Base-by-base conservation (phyloP, 2,113 vertebrate species). In the Corythornis cristatus region DNA sequence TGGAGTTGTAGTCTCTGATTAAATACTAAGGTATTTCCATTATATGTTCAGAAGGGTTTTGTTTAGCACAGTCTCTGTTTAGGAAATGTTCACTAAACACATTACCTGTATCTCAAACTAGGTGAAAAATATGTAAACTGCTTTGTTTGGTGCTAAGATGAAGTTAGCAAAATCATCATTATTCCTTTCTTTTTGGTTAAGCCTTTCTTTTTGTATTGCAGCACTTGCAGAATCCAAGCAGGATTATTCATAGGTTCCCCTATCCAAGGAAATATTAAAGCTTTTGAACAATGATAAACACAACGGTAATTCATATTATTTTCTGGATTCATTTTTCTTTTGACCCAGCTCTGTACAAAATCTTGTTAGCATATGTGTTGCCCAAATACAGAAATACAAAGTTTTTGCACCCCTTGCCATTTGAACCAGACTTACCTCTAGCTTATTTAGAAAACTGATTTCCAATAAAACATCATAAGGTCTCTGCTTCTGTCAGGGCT, bases 401-500 rank as follows among this genome's bases (percentile, higher is more conserved):
- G 61, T 29, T 68, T 45, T 71, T 60, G 40, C 23, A 65, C 28
- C 8, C 25, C 31, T 74, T 45, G 73, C 56, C 48, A 37, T 87
- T 58, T 80, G 78, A 87, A 62, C 43, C 72, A 85, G 65, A 28
- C 28, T 93, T 57, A 35, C 4, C 40, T 82, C n/a, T 73, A 58
- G 48, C 64, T 93, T 85, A 91, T 81, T 93, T 94, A 92, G 71
- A 40, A 90, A 79, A 71, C 53, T 65, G 53, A 86, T 87, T 83
- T 86, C 62, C 83, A 75, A 74, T 85, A 91, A 84, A 86, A 31
- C 54, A 53, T 81, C 62, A 72, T 67, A 77, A 93, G 51, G 84
- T 87, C 67, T 93, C 62, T 79, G 66, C 35, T 91, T 53, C 56
- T 89, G 68, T 75, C 73, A 80, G 68, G 53, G 64, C 53, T 89